phyloP scores from a whole-genome alignment of 2,113 vertebrate species.

The Corythaixoides concolor region DNA sequence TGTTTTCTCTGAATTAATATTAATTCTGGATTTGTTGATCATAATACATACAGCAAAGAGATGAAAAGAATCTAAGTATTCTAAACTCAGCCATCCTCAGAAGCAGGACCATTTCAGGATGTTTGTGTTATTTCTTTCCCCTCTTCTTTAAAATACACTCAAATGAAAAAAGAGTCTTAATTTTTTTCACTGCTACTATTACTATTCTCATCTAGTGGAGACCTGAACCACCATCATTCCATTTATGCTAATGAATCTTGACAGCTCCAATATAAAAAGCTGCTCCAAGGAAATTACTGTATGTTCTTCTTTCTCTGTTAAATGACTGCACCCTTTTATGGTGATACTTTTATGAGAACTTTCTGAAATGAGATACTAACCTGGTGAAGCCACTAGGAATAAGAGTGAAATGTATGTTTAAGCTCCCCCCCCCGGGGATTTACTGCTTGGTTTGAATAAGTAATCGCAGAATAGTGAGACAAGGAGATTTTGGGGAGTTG shows the following conservation, averaged over 20 bases:
- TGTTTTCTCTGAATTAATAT: background rate
- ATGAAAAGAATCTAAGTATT: background rate
- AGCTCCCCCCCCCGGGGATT: background rate
- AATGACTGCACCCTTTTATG: background rate
- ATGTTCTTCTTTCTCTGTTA: background rate
- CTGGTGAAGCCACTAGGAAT: background rate
- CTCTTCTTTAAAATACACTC: background rate
- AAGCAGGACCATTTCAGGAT: background rate
- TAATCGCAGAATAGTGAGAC: background rate
- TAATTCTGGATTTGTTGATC: background rate
- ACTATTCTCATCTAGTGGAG: background rate
- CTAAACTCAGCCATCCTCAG: background rate
- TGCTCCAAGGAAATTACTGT: background rate
- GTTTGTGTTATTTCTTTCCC: background rate
- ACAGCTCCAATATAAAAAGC: conserved; percentile 1
- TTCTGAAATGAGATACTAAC: background rate
- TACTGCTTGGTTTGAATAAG: background rate
- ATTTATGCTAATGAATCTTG: background rate
- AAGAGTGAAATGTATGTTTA: background rate
- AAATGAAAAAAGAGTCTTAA: background rate
- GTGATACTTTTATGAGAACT: background rate
- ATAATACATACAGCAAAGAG: background rate
- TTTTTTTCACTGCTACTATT: background rate
- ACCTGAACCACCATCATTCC: background rate
- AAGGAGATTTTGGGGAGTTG: background rate